These are phyloP conservation scores for Plagiodera versicolora DNA, from an alignment of 2,888 invertebrate genomes.

Conservation along the genomic window DNA sequence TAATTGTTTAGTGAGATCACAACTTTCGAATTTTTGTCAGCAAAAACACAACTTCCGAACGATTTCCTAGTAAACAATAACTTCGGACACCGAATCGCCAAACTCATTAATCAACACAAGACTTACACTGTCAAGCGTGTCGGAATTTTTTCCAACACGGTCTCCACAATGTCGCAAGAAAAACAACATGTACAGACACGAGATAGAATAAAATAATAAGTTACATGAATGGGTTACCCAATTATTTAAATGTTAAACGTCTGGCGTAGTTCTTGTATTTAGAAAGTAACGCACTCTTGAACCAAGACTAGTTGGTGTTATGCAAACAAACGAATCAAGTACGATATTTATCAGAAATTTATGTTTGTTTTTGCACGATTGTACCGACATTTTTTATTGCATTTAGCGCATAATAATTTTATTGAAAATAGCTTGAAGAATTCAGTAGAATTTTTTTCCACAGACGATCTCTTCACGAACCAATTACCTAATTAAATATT, in stretches of 20 bases:
- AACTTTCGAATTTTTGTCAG: too few species aligned
- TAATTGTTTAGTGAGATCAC: too few species aligned
- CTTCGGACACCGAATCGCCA: background rate
- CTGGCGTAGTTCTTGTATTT: conserved; percentile 9
- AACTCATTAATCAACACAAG: background rate
- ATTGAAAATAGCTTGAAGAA: too few species aligned
- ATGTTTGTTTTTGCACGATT: too few species aligned
- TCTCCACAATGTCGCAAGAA: background rate
- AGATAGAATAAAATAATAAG: background rate
- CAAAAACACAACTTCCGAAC: too few species aligned
- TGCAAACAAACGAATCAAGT: background rate
- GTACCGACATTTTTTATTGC: too few species aligned
- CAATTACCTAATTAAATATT: too few species aligned
- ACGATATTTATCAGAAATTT: background rate
- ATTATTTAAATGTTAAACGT: conserved; percentile 8
- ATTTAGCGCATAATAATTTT: too few species aligned
- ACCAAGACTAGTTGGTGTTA: background rate
- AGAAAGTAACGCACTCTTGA: conserved; percentile 3
- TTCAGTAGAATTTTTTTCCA: too few species aligned
- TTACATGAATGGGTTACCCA: background rate
- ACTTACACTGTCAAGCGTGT: background rate
- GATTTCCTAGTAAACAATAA: background rate
- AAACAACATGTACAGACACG: background rate
- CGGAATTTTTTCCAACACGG: background rate
- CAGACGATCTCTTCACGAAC: too few species aligned